Evolutionary conservation across 2,113 vertebrate genomes (phyloP).

Genomic region (Barbus barbus): DNA sequence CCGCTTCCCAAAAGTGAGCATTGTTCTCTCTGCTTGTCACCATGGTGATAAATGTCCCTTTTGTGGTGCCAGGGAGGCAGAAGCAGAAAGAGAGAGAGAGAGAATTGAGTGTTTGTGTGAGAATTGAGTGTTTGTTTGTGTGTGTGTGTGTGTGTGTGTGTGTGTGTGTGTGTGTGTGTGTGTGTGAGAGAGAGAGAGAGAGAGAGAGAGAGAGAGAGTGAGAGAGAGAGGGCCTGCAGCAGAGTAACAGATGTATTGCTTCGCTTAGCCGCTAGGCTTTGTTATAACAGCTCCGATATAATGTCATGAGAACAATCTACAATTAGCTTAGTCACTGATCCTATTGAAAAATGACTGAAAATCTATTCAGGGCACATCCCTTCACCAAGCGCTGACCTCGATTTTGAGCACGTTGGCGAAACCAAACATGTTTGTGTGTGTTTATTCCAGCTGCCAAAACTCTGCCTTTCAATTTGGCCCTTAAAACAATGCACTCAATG

Average conservation of each 20-base stretch:
- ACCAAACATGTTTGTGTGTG: background rate
- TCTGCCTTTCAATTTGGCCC: background rate
- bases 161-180: too few relatives aligned
- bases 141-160: background rate
- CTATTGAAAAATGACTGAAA: constrained; percentile 13
- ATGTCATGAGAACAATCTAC: constrained; percentile 14
- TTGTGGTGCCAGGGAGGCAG: constrained; percentile 56
- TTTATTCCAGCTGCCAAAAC: background rate
- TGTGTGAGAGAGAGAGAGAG: constrained; percentile 41
- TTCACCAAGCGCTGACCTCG: background rate
- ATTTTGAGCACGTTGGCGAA: background rate
- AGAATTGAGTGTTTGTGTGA: constrained; percentile 49
- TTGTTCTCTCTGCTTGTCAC: constrained; percentile 55
- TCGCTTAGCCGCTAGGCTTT: constrained; percentile 5
- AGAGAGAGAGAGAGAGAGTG: constrained; percentile 31
- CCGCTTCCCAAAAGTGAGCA: constrained; percentile 58
- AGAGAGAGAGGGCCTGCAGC: constrained; percentile 26
- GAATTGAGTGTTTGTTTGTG: constrained; percentile 49
- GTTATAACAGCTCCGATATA: constrained; percentile 11
- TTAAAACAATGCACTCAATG: background rate
- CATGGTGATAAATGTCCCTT: constrained; percentile 61
- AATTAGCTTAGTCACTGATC: constrained; percentile 16
- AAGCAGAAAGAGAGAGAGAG: constrained; percentile 4
- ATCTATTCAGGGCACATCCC: constrained; percentile 26
- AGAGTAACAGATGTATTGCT: constrained; percentile 42